A percentile compares a stretch with the other conserved stretches of the same genome.
These are phyloP conservation scores for Schizotus pectinicornis DNA, from an alignment of 2,888 invertebrate genomes.

Conservation along the genomic window DNA sequence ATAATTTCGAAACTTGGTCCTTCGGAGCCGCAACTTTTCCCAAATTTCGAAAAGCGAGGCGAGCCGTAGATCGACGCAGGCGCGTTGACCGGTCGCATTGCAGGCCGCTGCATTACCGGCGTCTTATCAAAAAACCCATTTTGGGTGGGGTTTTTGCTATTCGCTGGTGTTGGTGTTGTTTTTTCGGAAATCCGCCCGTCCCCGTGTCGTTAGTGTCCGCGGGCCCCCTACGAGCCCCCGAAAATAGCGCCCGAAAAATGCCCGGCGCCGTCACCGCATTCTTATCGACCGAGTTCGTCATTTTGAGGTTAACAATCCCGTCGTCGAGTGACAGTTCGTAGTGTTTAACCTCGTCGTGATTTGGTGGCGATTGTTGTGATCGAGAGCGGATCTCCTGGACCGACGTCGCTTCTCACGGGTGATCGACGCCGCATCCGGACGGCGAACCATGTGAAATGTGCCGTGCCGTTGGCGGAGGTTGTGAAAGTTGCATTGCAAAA, in stretches of 20 bases:
- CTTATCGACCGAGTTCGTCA: slow-evolving; percentile 33
- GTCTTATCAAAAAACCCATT: slow-evolving; percentile 34
- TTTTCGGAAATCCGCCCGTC: slow-evolving; percentile 2
- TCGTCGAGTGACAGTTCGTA: slow-evolving; percentile 33
- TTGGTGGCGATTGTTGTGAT: slow-evolving; percentile 20
- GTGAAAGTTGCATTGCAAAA: slow-evolving; percentile 34
- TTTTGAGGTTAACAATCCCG: slow-evolving; percentile 34
- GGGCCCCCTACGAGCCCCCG: not conserved
- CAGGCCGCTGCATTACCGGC: slow-evolving; percentile 7
- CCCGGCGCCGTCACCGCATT: not conserved
- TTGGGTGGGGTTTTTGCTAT: slow-evolving; percentile 43
- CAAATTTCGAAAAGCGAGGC: too few species aligned
- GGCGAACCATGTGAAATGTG: slow-evolving; percentile 27
- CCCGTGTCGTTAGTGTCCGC: not conserved
- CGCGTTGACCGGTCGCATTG: not conserved
- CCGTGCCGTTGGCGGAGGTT: slow-evolving; percentile 10
- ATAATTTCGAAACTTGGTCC: too few species aligned
- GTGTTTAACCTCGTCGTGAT: slow-evolving; percentile 29
- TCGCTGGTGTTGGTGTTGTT: slow-evolving; percentile 9
- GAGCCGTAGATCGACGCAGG: not conserved
- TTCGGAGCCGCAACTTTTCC: too few species aligned
- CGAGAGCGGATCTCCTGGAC: not conserved
- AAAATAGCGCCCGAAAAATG: slow-evolving; percentile 8
- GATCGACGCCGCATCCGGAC: not conserved
- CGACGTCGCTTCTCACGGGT: slow-evolving; percentile 2